phyloP scores from a whole-genome alignment of 2,888 invertebrate genomes.

The Erebia aethiops region DNA sequence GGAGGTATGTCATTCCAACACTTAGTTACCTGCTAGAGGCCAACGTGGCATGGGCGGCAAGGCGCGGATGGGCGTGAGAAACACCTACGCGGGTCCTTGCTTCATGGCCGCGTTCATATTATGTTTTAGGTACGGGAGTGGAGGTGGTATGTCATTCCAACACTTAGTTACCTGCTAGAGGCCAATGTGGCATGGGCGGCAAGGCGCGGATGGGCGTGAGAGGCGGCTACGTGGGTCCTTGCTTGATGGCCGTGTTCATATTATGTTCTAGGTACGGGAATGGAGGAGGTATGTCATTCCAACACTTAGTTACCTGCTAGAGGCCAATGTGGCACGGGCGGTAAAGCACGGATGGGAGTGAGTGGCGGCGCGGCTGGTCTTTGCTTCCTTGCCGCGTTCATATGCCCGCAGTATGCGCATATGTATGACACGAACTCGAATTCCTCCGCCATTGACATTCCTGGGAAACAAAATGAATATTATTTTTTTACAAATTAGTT shows the following conservation, averaged over 20 bases:
- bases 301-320: slow-evolving; percentile 14
- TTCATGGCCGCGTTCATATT: slow-evolving; percentile 94
- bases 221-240: slow-evolving; percentile 89
- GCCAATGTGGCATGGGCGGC: slow-evolving; percentile 29
- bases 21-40: not conserved
- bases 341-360: slow-evolving; percentile 44
- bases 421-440: slow-evolving; percentile 91
- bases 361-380: slow-evolving; percentile 89
- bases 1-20: too few species aligned
- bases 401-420: slow-evolving; percentile 94
- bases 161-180: slow-evolving; percentile 13
- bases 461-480: slow-evolving; percentile 56
- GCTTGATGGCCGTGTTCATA: slow-evolving; percentile 94
- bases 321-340: slow-evolving; percentile 28
- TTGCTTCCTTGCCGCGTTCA: slow-evolving; percentile 95
- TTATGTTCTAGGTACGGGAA: slow-evolving; percentile 41
- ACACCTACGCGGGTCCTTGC: slow-evolving; percentile 90
- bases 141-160: not conserved
- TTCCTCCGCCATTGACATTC: slow-evolving; percentile 88
- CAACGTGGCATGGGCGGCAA: slow-evolving; percentile 34
- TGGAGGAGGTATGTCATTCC: not conserved
- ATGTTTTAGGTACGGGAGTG: not conserved
- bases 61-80: slow-evolving; percentile 51
- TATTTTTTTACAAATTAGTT: too few species aligned
- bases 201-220: slow-evolving; percentile 50